Evolutionary conservation across 2,888 invertebrate species (phyloP), one percentile per base, ranked within the genome.

Genomic region (Elegia similella): DNA sequence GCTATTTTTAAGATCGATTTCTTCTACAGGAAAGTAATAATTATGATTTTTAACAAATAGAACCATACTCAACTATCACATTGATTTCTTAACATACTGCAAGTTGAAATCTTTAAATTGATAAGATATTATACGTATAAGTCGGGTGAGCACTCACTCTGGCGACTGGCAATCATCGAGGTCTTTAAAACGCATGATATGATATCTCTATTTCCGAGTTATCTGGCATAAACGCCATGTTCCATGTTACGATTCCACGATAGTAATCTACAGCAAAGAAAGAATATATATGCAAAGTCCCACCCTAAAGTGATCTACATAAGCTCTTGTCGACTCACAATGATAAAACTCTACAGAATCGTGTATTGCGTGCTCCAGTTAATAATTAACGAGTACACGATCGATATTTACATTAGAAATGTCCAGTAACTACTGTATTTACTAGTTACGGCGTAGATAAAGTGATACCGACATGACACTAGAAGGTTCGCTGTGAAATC

Each of bases 391-490:
- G 56, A 42, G 56, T 56, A 70, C 65, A 71, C 78, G 80, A 84
- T 86, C 86, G 77, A 85, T 86, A 77, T 69, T 67, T 66, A 72
- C 58, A 62, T 57, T 59, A 53, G 62, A 62, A 63, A 63, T 62
- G 56, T 60, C 59, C 60, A 73, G 71, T 72, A 70, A 73, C 76
- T 78, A 75, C 70, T 71, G 60, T 66, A 70, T 74, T 73, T 74
- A 73, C 64, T 67, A 69, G 64, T 62, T 63, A 68, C 66, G 61
- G 67, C 66, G 69, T 69, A 50, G 50, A 30, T 47, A 67, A 72
- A 70, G 68, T 78, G 76, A 72, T 77, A 75, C 78, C 69, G 77
- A 78, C 72, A 68, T 63, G 65, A 66, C 64, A 70, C 82, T 82
- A 80, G 78, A 84, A 84, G 72, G 72, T 80, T 83, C 80, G 55